A percentile compares a stretch with the other conserved stretches of the same genome.
Evolutionary conservation across 1,140 invertebrate genomes (phyloP).

Genomic region (Drosophila kepulauana): DNA sequence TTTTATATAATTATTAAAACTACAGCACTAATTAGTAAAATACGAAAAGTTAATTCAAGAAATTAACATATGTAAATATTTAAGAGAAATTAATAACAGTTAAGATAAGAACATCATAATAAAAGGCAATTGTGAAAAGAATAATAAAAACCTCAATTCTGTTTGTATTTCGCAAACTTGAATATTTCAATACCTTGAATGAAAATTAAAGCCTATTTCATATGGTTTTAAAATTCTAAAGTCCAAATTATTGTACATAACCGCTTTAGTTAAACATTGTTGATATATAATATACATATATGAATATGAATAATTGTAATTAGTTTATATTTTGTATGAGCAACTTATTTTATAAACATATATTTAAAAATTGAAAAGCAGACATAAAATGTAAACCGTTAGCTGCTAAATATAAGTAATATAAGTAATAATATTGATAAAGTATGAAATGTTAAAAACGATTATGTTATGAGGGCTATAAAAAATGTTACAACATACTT

Average conservation of each 20-base stretch:
- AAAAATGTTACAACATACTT: constrained; percentile 36
- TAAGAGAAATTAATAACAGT: too few species aligned
- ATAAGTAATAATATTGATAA: constrained; percentile 30
- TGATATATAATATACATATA: constrained; percentile 35
- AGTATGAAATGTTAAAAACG: constrained; percentile 60
- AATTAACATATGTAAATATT: too few species aligned
- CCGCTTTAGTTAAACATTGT: constrained; percentile 49
- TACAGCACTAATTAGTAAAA: too few species aligned
- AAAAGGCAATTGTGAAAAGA: constrained; percentile 20
- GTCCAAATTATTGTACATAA: constrained; percentile 47
- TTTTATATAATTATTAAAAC: too few species aligned
- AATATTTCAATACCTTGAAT: constrained; percentile 51
- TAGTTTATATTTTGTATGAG: constrained; percentile 77
- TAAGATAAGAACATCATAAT: not conserved
- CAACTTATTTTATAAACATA: constrained; percentile 70
- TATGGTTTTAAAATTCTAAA: constrained; percentile 30
- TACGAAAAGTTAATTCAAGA: too few species aligned
- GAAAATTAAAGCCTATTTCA: constrained; percentile 31
- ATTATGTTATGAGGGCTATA: constrained; percentile 52
- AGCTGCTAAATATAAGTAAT: constrained; percentile 63
- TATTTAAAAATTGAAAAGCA: constrained; percentile 42
- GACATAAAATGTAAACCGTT: constrained; percentile 49
- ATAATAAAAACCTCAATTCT: constrained; percentile 34
- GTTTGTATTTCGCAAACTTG: constrained; percentile 48
- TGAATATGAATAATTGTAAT: constrained; percentile 70